Evolutionary conservation across 1,140 invertebrate species (phyloP).

Genomic region (Stenopsyche tienmushanensis): DNA sequence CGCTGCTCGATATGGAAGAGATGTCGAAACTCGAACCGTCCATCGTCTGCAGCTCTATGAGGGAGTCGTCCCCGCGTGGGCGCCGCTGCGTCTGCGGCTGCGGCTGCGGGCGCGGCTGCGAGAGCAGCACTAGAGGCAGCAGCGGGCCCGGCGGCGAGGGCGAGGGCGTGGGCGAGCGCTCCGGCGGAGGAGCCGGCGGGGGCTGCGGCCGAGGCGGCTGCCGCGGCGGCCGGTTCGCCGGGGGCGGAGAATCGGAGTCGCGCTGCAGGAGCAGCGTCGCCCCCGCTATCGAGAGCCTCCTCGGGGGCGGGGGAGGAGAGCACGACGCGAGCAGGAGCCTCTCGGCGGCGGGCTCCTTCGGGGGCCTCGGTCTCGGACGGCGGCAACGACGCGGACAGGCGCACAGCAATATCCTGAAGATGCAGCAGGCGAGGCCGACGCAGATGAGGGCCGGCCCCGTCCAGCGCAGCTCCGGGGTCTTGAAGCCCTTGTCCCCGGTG

Average conservation of each 20-base stretch:
- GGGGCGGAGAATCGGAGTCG: constrained; percentile 27
- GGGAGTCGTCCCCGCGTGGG: constrained; percentile 43
- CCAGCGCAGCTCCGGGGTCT: constrained; percentile 77
- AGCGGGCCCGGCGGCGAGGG: constrained; percentile 11
- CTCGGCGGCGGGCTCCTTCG: constrained; percentile 38
- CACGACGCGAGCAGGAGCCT: constrained; percentile 49
- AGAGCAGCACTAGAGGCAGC: constrained; percentile 29
- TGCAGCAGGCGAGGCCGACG: constrained; percentile 59
- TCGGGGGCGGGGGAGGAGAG: constrained; percentile 46
- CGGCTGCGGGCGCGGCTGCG: constrained; percentile 9
- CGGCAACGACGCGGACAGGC: constrained; percentile 50
- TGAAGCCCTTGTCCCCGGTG: constrained; percentile 86
- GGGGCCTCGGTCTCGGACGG: constrained; percentile 19
- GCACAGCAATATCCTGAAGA: constrained; percentile 61
- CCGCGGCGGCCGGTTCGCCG: constrained; percentile 44
- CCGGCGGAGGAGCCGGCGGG: constrained; percentile 10
- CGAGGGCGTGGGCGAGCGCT: neutral
- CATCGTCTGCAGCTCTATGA: constrained; percentile 50
- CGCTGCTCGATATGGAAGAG: constrained; percentile 49
- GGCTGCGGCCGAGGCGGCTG: constrained; percentile 38
- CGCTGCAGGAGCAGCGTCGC: constrained; percentile 37
- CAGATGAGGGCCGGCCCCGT: constrained; percentile 76
- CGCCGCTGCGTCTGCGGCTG: constrained; percentile 27
- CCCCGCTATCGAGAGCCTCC: constrained; percentile 38
- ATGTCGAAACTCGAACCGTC: constrained; percentile 47